phyloP scores from a whole-genome alignment of 2,113 vertebrate genomes.

The Dicentrarchus labrax region DNA sequence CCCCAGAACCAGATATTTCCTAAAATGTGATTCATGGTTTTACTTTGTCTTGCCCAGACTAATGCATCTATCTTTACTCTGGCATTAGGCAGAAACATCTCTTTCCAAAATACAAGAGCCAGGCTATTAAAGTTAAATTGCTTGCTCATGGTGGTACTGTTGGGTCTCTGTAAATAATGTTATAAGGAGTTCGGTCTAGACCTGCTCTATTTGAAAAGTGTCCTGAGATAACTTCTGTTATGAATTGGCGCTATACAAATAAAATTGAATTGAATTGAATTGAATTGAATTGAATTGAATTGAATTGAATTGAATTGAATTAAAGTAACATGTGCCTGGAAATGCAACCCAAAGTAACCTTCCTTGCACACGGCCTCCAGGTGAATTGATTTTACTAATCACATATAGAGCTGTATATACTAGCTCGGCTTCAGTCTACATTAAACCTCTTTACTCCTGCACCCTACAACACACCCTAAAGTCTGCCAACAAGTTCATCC shows the following conservation, averaged over 20 bases:
- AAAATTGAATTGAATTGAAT: too few species aligned
- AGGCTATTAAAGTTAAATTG: neutral
- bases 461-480: conserved; percentile 1
- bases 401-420: conserved; percentile 14
- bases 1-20: neutral
- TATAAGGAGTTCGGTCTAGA: too few species aligned
- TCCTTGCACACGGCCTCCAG: neutral
- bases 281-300: too few species aligned
- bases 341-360: neutral
- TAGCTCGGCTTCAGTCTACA: conserved; percentile 8
- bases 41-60: neutral
- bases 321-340: neutral
- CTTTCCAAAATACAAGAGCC: neutral
- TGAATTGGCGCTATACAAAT: too few species aligned
- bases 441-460: conserved; percentile 2
- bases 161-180: too few species aligned
- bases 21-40: neutral
- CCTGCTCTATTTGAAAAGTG: too few species aligned
- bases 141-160: too few species aligned
- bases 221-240: too few species aligned
- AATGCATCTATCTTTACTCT: neutral
- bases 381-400: conserved; percentile 33
- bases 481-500: conserved; percentile 30
- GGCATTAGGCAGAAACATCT: neutral
- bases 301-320: too few species aligned